These are phyloP conservation scores for Drosophila bocqueti DNA, from an alignment of 1,140 invertebrate species.

Conservation along the genomic window DNA sequence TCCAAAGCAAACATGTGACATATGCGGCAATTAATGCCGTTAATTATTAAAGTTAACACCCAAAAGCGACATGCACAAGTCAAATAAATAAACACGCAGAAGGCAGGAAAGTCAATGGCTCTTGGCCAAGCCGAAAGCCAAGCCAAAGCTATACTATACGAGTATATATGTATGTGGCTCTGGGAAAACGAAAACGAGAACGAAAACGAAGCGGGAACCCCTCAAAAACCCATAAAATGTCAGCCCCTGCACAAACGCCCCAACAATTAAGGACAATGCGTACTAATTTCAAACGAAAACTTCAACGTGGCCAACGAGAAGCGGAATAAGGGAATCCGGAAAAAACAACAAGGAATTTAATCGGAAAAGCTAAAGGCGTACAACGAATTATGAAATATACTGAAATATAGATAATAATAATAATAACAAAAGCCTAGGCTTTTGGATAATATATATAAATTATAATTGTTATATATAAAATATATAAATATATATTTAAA, in stretches of 20 bases:
- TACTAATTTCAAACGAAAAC: slow-evolving; percentile 79
- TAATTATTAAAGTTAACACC: slow-evolving; percentile 83
- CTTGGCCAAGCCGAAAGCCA: slow-evolving; percentile 36
- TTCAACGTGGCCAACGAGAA: slow-evolving; percentile 42
- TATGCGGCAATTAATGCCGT: slow-evolving; percentile 83
- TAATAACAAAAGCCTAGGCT: no score
- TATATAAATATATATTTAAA: no score
- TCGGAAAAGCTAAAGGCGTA: neutral
- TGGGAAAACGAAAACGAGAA: neutral
- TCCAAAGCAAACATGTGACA: slow-evolving; percentile 75
- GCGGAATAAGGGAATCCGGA: slow-evolving; percentile 3
- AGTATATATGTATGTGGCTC: neutral
- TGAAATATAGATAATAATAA: neutral
- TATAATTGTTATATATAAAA: no score
- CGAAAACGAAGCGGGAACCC: neutral
- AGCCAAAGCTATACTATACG: slow-evolving; percentile 1
- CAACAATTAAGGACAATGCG: slow-evolving; percentile 79
- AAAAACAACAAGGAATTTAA: slow-evolving; percentile 21
- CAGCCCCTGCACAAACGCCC: slow-evolving; percentile 51
- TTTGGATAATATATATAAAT: no score
- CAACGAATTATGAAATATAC: neutral
- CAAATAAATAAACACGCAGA: slow-evolving; percentile 81
- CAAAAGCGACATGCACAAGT: slow-evolving; percentile 83
- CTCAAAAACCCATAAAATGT: slow-evolving; percentile 36
- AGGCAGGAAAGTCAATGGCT: slow-evolving; percentile 35